Conservation (phyloP, 2,888 invertebrate species). For the Erynnis tages region DNA sequence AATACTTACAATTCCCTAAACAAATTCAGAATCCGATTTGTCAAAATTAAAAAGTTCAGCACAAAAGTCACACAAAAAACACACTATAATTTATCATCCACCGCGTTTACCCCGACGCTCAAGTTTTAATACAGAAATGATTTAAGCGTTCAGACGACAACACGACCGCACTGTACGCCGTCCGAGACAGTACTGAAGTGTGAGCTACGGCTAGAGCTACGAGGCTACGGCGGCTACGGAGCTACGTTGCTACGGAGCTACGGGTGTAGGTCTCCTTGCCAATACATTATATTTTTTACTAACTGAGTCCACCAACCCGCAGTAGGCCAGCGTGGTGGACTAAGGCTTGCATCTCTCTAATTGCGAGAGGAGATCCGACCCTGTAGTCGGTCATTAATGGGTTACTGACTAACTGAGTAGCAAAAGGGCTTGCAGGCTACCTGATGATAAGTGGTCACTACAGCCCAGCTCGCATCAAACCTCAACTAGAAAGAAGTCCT, state of each 20-base stretch:
- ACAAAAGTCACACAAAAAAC: constrained; percentile 31
- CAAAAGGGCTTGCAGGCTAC: no score
- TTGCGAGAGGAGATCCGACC: no score
- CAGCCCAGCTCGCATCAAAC: no score
- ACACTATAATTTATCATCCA: constrained; percentile 15
- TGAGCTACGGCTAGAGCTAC: neutral
- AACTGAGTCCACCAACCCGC: no score
- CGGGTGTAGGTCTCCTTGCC: constrained; percentile 11
- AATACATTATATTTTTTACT: constrained; percentile 17
- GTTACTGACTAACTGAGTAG: no score
- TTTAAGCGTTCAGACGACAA: constrained; percentile 4
- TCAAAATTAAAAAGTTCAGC: constrained; percentile 13
- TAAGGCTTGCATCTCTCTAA: no score
- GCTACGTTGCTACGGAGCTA: no score
- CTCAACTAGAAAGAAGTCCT: no score
- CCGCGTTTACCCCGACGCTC: constrained; percentile 27
- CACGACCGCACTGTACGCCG: constrained; percentile 33
- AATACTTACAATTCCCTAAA: constrained; percentile 5
- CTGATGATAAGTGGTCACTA: no score
- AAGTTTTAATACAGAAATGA: constrained; percentile 28
- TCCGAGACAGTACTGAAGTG: constrained; percentile 34
- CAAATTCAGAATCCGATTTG: constrained; percentile 14
- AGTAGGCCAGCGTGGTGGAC: no score
- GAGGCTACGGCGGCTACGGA: no score
- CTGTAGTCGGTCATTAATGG: no score